Evolutionary conservation across 2,797 vertebrate species (phyloP), one percentile per base, ranked within the genome.

Genomic region (Cottoperca gobio): DNA sequence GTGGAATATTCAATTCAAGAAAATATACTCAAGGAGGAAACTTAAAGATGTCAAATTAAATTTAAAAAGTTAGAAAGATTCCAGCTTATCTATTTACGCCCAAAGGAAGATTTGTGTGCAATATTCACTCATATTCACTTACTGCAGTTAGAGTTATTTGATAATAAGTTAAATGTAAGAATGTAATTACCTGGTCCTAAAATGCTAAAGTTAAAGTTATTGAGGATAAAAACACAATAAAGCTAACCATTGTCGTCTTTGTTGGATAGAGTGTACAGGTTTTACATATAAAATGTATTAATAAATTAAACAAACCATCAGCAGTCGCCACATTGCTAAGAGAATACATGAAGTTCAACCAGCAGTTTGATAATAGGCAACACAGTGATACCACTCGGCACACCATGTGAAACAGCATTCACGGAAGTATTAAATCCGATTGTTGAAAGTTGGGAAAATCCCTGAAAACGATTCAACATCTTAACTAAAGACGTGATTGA

Each of bases 381-480:
- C 10, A 31, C 2, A 11, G 24, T 14, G 13, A 49, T 67, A 50
- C 17, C 24, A 13, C 9, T 33, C 13, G 13, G 5, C 1, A 7
- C 16, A 49, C 35, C 31, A 4, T 45, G 33, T 14, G 45, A 68
- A 73, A 61, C 26, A 11, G 7, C 24, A 11, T 52, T 73, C 42
- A 43, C 1, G 4, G 49, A 68, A 66, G 39, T 9, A 19, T 5
- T 28, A 54, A 62, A 48, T 21, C 3, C 28, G 8, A 58, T 62
- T 31, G 23, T 17, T 57, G 54, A 40, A 24, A 55, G 2, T 21
- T 2, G 2, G 49, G 40, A 21, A 37, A 31, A 21, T 9, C 2
- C 10, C 3, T 53, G 50, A 31, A 81, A 75, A 40, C 5, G 40
- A 13, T 6, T 60, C 46, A 63, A 73, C 3, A 42, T 28, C 31